Base-by-base conservation (phyloP, 2,113 vertebrate species). In the Hirundichthys speculiger region DNA sequence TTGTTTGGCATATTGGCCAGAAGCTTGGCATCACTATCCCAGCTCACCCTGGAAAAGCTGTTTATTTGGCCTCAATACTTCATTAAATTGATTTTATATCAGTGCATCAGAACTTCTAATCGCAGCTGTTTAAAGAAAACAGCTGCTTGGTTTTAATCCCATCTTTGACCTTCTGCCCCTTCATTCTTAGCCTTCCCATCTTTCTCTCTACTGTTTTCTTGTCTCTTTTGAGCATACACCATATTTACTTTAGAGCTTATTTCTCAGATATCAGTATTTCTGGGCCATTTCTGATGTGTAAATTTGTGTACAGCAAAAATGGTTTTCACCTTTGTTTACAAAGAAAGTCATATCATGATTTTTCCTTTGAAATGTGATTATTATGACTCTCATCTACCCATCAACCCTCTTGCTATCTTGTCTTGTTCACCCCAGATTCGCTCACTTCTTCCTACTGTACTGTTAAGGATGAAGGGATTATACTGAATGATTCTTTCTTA, bases 1-100 rank as follows among this genome's bases (percentile, higher is more conserved):
- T 14, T 73, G 49, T 75, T 79, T 85, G 77, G 67, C 75, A 75
- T 4, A 1, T 2, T 45, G 38, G 51, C 46, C 55, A 10, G 21
- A 47, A 49, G 68, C 63, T 76, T 84, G 84, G 77, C 82, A 80
- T 71, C 21, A 8, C 19, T 39, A n/a, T 43, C 48, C n/a, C 64
- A 24, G 63, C 41, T 71, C 57, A 62, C 51, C 58, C 50, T 72
- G 46, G 69, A 82, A 75, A 70, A 24, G 25, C 59, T 64, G 62
- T 64, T 81, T 49, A 65, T 77, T 79, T 80, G 30, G 30, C 6
- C 9, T 34, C 30, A 34, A 10, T 64, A 57, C 57, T 61, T 65
- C 58, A 85, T 80, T 80, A 77, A 82, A 82, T 60, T 58, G 52
- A 67, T 65, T 75, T 80, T 38, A 61, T 80, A 62, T 61, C 24